These are phyloP conservation scores for Pygoscelis antarcticus DNA, from an alignment of 2,113 vertebrate genomes.

Conservation along the genomic window DNA sequence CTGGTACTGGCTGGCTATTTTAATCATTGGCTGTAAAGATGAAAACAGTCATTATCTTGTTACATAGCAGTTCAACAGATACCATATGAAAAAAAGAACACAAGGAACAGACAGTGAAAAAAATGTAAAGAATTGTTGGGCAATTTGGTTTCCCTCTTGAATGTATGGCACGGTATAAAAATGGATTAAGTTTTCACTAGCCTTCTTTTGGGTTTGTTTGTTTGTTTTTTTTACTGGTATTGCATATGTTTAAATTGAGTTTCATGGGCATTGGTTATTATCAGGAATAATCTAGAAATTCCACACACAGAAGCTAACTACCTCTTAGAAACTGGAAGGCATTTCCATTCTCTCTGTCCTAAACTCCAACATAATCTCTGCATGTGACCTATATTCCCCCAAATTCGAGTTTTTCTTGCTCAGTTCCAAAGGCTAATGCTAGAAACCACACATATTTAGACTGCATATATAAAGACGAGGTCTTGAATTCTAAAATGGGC, in stretches of 20 bases:
- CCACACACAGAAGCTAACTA: background rate
- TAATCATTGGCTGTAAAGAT: background rate
- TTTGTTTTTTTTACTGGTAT: background rate
- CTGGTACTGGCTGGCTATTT: background rate
- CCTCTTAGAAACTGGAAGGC: background rate
- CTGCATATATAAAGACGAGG: background rate
- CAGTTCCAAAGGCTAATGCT: background rate
- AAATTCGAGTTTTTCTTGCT: background rate
- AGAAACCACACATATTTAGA: background rate
- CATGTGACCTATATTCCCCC: background rate
- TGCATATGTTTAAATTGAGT: background rate
- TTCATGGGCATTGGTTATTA: background rate
- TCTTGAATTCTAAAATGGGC: background rate
- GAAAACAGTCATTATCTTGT: background rate
- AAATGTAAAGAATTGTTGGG: background rate
- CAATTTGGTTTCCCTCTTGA: background rate
- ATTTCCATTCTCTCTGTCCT: background rate
- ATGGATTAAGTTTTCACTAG: background rate
- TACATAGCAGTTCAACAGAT: background rate
- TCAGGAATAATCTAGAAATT: background rate
- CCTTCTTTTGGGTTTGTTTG: fast-evolving
- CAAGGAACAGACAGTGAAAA: background rate
- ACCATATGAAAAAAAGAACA: background rate
- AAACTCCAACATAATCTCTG: background rate
- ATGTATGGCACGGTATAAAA: background rate